Percentiles rank a stretch among this genome's conserved stretches.
phyloP scores from a whole-genome alignment of 2,888 invertebrate genomes.

The Taenaris catops region DNA sequence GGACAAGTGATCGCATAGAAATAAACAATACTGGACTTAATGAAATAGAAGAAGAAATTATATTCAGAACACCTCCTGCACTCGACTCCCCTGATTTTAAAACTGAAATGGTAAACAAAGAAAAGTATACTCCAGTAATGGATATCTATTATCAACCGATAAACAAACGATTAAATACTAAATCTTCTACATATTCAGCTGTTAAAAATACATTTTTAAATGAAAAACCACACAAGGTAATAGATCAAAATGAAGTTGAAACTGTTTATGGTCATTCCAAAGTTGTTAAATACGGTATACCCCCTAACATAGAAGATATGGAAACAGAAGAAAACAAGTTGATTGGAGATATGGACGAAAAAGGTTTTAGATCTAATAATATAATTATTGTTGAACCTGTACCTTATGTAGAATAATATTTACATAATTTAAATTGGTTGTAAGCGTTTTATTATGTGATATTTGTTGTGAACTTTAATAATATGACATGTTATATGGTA shows the following conservation, averaged over 20 bases:
- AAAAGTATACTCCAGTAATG: slow-evolving; percentile 2
- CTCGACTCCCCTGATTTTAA: slow-evolving; percentile 49
- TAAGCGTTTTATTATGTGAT: no score
- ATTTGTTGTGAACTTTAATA: no score
- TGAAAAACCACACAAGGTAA: slow-evolving; percentile 13
- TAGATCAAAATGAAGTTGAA: slow-evolving; percentile 32
- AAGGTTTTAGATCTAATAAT: no score
- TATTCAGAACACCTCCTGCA: slow-evolving; percentile 40
- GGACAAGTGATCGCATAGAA: slow-evolving; percentile 14
- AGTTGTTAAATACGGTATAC: slow-evolving; percentile 46
- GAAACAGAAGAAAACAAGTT: neutral
- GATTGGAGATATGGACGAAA: neutral
- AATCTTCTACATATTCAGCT: slow-evolving; percentile 12
- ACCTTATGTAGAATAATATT: slow-evolving; percentile 1
- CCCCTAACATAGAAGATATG: neutral
- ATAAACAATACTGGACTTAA: slow-evolving; percentile 7
- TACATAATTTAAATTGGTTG: no score
- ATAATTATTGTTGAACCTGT: slow-evolving; percentile 1
- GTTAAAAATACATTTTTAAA: slow-evolving; percentile 11
- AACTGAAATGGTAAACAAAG: slow-evolving; percentile 42
- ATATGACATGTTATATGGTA: no score
- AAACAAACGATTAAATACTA: slow-evolving; percentile 7
- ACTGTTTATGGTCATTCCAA: slow-evolving; percentile 55
- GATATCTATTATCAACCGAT: slow-evolving; percentile 5
- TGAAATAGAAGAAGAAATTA: slow-evolving; percentile 24